Evolutionary conservation across 2,888 invertebrate species (phyloP).

Genomic region (Nasonia oneida): DNA sequence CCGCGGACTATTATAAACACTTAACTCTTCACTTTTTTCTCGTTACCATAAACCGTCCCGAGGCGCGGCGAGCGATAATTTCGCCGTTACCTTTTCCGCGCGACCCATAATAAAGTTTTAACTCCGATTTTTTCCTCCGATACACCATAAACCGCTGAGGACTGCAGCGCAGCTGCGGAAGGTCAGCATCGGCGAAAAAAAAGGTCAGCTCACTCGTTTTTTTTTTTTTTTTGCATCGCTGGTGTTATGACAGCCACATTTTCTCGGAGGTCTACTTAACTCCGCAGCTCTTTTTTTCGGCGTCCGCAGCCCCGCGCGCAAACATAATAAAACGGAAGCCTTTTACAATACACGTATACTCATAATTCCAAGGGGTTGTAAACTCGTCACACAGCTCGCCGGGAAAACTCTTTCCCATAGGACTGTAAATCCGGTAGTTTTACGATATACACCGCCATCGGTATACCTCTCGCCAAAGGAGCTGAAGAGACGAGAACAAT

Average conservation of each 20-base stretch:
- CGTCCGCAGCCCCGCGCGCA: neutral
- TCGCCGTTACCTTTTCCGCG: neutral
- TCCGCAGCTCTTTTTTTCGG: slow-evolving; percentile 3
- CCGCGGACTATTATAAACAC: slow-evolving; percentile 28
- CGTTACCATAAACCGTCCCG: neutral
- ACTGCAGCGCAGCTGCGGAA: neutral
- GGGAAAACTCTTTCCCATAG: neutral
- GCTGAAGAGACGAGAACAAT: slow-evolving; percentile 2
- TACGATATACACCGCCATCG: neutral
- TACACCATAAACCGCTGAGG: neutral
- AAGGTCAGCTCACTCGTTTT: neutral
- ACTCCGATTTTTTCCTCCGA: slow-evolving; percentile 30
- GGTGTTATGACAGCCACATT: neutral
- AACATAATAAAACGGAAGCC: slow-evolving; percentile 43
- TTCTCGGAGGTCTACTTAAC: slow-evolving; percentile 16
- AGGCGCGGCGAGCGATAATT: neutral
- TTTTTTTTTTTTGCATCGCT: slow-evolving; percentile 7
- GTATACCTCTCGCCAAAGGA: no score
- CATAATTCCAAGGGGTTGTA: slow-evolving; percentile 45
- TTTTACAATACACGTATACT: neutral
- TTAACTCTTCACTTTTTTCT: slow-evolving; percentile 34
- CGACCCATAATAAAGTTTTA: slow-evolving; percentile 19
- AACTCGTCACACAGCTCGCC: neutral
- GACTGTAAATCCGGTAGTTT: slow-evolving; percentile 56
- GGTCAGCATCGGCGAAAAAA: neutral